A percentile compares a stretch with the other conserved stretches of the same genome.
phyloP scores from a whole-genome alignment of 2,113 vertebrate genomes.

The Etia nguti region DNA sequence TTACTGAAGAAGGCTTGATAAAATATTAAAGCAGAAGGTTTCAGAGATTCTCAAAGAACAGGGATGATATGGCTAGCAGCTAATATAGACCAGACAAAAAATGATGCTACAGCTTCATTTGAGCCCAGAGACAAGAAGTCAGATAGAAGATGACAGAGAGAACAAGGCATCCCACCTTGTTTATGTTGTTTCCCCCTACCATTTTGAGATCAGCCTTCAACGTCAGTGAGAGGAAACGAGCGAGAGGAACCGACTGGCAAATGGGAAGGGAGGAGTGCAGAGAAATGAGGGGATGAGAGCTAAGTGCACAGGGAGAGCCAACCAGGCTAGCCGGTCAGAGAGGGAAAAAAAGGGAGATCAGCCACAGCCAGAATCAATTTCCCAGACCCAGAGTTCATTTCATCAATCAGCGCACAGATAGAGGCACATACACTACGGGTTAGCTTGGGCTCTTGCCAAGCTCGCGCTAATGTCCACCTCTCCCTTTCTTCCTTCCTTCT shows the following conservation, averaged over 20 bases:
- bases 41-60: constrained; percentile 23
- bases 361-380: constrained; percentile 68
- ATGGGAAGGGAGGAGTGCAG: background rate
- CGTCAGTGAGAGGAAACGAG: background rate
- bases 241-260: background rate
- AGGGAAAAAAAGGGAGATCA: constrained; percentile 34
- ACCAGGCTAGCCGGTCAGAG: background rate
- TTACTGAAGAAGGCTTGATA: constrained; percentile 7
- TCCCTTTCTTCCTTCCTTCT: constrained; percentile 33
- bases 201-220: constrained; percentile 12
- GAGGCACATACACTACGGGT: constrained; percentile 32
- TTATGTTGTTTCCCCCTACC: background rate
- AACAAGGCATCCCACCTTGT: constrained; percentile 4
- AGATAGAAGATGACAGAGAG: constrained; percentile 4
- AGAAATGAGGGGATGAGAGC: background rate
- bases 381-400: constrained; percentile 68
- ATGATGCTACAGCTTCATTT: constrained; percentile 22
- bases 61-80: constrained; percentile 15
- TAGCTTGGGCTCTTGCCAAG: constrained; percentile 46
- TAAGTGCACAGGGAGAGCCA: background rate
- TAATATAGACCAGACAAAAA: background rate
- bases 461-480: constrained; percentile 44
- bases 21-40: constrained; percentile 37
- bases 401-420: constrained; percentile 68
- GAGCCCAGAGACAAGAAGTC: background rate